Base-by-base conservation (phyloP, 1,140 invertebrate species). In the Diorhabda sublineata region DNA sequence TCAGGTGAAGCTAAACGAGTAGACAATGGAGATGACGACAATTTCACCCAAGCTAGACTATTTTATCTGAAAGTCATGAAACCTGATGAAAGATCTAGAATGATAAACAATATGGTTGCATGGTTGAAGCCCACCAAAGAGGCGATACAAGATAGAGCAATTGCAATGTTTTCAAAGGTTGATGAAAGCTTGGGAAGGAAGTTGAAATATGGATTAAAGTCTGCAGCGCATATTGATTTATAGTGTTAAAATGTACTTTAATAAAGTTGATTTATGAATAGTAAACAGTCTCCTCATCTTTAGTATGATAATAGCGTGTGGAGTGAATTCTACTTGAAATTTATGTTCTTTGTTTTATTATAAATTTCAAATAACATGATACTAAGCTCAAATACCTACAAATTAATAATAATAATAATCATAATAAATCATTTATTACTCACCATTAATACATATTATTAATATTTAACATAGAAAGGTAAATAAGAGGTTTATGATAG, bases 1-100 rank as follows among this genome's bases (percentile, higher is more conserved):
- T 81, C 73, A 11, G 89, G 89, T 2, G 87, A 89, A 71, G 84
- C 88, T 6, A 86, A 88, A 71, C 85, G 95, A 63, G 92, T 71
- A 78, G 92, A 96, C 72, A 86, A 95, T 66, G 88, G 86, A 4
- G 88, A 94, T 77, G 95, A 97, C 73, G 96, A 98, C 77, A 96
- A 98, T 81, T 98, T 89, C 81, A 85, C 87, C 88, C 81, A 85
- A 86, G 1, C 97, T 98, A 83, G 63, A n/a, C 3, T 52, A 41
- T 57, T 64, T n/a, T 64, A 64, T 41, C 63, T 42, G 26, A 64
- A 42, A 52, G 90, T 93, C 2, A 77, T 98, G 62, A 87, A 89
- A 71, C 85, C 87, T 9, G 88, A 87, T 3, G 92, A 89, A 70
- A 88, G 88, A 71, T 83, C 85, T 57, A 85, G 94, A 47, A 80